Conservation (phyloP, 2,797 vertebrate genomes). For the Sebastes alutus region DNA sequence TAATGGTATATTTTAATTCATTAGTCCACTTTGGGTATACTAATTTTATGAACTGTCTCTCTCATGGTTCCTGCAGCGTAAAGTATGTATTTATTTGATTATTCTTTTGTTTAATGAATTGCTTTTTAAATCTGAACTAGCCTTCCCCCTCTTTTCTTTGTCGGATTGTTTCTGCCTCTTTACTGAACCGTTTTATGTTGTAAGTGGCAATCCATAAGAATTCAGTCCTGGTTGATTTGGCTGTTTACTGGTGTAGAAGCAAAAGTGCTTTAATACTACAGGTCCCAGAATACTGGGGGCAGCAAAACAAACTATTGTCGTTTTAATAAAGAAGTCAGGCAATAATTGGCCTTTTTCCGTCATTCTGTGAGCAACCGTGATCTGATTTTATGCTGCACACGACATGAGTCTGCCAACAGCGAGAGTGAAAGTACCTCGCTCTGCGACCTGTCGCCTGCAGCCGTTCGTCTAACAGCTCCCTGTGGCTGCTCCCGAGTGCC, state of each 20-base stretch:
- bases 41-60: slow-evolving; percentile 61
- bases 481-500: too few relatives aligned
- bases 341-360: background rate
- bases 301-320: too few relatives aligned
- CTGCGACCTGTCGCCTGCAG: too few relatives aligned
- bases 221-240: background rate
- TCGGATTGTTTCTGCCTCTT: slow-evolving; percentile 52
- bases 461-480: too few relatives aligned
- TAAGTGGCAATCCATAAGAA: background rate
- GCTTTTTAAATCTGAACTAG: slow-evolving; percentile 20
- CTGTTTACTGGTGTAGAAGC: background rate
- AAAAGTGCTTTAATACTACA: background rate
- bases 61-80: slow-evolving; percentile 66
- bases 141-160: slow-evolving; percentile 1
- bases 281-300: background rate
- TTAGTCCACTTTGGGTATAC: slow-evolving; percentile 8
- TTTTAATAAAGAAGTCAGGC: background rate
- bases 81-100: slow-evolving; percentile 74
- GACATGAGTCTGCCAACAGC: too few relatives aligned
- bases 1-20: background rate
- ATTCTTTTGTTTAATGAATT: slow-evolving; percentile 24
- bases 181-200: background rate
- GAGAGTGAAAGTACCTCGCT: too few relatives aligned
- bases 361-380: background rate
- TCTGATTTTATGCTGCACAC: background rate